A percentile compares a stretch with the other conserved stretches of the same genome.
Evolutionary conservation across 1,140 invertebrate species (phyloP).

Genomic region (Cotesia typhae): DNA sequence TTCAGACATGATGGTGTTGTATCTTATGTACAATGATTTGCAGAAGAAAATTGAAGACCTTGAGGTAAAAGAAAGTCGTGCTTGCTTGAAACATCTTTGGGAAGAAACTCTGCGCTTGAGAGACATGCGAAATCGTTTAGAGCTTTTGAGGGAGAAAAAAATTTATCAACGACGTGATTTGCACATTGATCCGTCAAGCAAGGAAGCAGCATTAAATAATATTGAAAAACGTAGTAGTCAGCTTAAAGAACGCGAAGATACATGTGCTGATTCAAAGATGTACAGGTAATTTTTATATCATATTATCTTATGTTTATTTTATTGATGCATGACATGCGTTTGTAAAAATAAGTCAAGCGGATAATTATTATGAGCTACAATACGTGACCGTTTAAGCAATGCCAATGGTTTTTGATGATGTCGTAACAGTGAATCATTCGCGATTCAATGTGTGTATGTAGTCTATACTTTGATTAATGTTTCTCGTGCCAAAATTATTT

Average conservation of each 20-base stretch:
- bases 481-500: constrained; percentile 45
- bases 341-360: not conserved
- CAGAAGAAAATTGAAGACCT: constrained; percentile 55
- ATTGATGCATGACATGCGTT: not conserved
- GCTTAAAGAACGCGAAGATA: constrained; percentile 47
- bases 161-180: constrained; percentile 49
- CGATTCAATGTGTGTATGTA: constrained; percentile 19
- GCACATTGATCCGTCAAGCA: constrained; percentile 47
- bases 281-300: constrained; percentile 51
- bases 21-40: constrained; percentile 53
- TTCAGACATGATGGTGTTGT: constrained; percentile 54
- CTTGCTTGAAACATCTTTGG: constrained; percentile 51
- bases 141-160: constrained; percentile 51
- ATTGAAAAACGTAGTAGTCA: constrained; percentile 46
- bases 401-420: constrained; percentile 46
- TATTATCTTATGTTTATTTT: not conserved
- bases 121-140: constrained; percentile 58
- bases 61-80: constrained; percentile 48
- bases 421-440: constrained; percentile 51
- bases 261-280: constrained; percentile 45
- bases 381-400: constrained; percentile 19
- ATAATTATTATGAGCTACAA: not conserved
- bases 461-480: constrained; percentile 21
- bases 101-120: constrained; percentile 55
- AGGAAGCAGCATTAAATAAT: constrained; percentile 43